A percentile compares a stretch with the other conserved stretches of the same genome.
Conservation (phyloP, 2,888 invertebrate species). For the Deilephila elpenor region DNA sequence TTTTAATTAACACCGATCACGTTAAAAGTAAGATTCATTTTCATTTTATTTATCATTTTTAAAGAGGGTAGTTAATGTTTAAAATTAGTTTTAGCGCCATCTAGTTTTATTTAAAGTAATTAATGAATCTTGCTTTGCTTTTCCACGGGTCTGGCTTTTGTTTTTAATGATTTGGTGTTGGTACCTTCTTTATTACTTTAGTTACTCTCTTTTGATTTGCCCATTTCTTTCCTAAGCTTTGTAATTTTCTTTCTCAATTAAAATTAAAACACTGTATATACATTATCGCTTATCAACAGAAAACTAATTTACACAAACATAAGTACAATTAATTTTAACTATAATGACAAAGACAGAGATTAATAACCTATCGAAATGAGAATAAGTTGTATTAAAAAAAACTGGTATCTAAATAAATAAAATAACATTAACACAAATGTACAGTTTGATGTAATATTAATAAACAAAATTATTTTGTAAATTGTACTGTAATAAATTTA, state of each 20-base stretch:
- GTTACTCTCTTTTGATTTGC: conserved; percentile 71
- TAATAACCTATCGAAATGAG: too few species aligned
- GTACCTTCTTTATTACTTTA: conserved; percentile 44
- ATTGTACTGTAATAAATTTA: too few species aligned
- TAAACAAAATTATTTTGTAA: too few species aligned
- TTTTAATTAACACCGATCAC: conserved; percentile 50
- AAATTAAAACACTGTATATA: neutral
- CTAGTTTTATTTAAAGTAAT: neutral
- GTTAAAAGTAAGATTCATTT: conserved; percentile 12
- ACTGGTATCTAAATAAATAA: too few species aligned
- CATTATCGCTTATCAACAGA: neutral
- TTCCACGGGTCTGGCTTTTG: conserved; percentile 33
- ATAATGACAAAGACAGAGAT: too few species aligned
- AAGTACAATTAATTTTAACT: neutral
- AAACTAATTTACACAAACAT: neutral
- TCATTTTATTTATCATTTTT: neutral
- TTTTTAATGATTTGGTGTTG: conserved; percentile 45
- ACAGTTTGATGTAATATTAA: too few species aligned
- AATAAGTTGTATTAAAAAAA: too few species aligned
- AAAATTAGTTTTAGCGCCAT: neutral
- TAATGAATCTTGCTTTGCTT: conserved; percentile 25
- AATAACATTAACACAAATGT: too few species aligned
- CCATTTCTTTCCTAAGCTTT: conserved; percentile 47
- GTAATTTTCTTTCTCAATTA: conserved; percentile 32
- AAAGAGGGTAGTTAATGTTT: neutral